Evolutionary conservation across 1,140 invertebrate species (phyloP), one percentile per base, ranked within the genome.

Genomic region (Bombus vancouverensis): DNA sequence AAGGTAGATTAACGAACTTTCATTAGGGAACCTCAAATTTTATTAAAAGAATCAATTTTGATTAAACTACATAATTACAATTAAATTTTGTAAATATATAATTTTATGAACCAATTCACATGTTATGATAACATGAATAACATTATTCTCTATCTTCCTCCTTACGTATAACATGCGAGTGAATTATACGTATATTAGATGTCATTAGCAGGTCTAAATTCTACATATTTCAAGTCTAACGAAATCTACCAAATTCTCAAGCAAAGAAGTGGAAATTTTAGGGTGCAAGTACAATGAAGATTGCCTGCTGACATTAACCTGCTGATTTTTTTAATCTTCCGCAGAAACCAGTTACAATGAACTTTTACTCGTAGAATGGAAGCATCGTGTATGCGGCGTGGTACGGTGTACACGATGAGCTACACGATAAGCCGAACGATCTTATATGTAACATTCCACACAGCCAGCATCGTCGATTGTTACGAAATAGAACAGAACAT

Each of bases 401-500:
- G 34, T 3, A 28, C 37, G n/a, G 57, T 22, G 25, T 8, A 34
- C 18, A 22, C 32, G 66, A 68, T 37, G 22, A 37, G 34, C 3
- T 25, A 37, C 12, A 32, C 5, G 62, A 66, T 66, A 32, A 66
- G 6, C 2, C 34, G 1, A 3, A 53, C 6, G 47, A 28, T 62
- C 10, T 37, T 44, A 53, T 22, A 53, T 22, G 68, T 9, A 62
- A 28, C n/a, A 53, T 72, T 53, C 22, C 37, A 12, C 68, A 22
- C 79, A 65, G 39, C 25, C 66, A 76, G 42, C 42, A 39, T 83
- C 28, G 59, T 37, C 34, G 25, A 76, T 66, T 66, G 62, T 62
- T 44, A 76, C 62, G 70, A 57, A 83, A 83, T 83, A 53, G 71
- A 57, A 76, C 62, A 53, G 44, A 62, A 66, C 39, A 37, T 66